phyloP scores from a whole-genome alignment of 2,797 vertebrate species.

The Sebastes trivittatus region DNA sequence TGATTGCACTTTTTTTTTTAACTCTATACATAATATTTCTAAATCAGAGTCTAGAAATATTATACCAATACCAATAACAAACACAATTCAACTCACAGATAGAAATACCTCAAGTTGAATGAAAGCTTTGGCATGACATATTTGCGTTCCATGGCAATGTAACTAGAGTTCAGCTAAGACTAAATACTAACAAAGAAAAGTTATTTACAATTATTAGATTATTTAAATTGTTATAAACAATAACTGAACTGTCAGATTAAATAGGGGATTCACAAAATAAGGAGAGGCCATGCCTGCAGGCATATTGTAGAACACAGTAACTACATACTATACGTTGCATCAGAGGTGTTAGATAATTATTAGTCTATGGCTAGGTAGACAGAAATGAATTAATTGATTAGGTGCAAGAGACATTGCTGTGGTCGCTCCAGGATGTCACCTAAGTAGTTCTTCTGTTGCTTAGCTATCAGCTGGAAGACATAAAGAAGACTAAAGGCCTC shows the following conservation, averaged over 20 bases:
- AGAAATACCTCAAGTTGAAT: not conserved
- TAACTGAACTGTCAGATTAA: not conserved
- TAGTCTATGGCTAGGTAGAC: not conserved
- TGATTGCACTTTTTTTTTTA: not conserved
- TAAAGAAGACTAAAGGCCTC: not conserved
- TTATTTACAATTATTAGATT: not conserved
- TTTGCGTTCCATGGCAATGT: not conserved
- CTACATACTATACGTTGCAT: not conserved
- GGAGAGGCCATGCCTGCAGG: not conserved
- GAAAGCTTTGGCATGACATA: not conserved
- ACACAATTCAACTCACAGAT: not conserved
- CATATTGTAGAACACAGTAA: not conserved
- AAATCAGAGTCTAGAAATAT: not conserved
- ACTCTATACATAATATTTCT: not conserved
- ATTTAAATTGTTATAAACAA: not conserved
- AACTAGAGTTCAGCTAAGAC: not conserved
- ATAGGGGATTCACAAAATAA: not conserved
- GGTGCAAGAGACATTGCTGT: constrained; percentile 27
- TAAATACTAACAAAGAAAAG: not conserved
- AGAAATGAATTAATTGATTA: not conserved
- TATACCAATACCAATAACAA: not conserved
- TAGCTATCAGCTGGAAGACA: not conserved
- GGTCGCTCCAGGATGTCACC: not conserved
- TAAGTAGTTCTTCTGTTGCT: not conserved
- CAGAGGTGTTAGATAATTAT: not conserved